Evolutionary conservation across 1,140 invertebrate species (phyloP).

Genomic region (Aphelinus atriplicis): DNA sequence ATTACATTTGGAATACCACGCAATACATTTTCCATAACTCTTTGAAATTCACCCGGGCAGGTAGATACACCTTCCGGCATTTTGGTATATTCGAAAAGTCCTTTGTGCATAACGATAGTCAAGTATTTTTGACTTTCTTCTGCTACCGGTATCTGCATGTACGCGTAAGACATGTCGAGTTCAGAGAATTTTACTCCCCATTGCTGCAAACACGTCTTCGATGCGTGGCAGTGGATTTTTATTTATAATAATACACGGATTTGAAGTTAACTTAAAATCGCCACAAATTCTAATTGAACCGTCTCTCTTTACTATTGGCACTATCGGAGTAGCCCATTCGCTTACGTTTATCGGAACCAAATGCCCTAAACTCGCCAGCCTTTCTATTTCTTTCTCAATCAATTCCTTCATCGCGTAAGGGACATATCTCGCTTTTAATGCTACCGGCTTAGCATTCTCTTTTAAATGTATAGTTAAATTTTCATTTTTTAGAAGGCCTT

Average conservation of each 20-base stretch:
- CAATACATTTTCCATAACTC: slow-evolving; percentile 56
- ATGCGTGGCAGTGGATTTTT: not conserved
- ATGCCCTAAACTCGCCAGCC: slow-evolving; percentile 49
- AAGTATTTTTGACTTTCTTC: slow-evolving; percentile 14
- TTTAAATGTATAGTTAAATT: slow-evolving; percentile 38
- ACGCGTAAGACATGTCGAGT: slow-evolving; percentile 31
- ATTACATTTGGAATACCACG: slow-evolving; percentile 42
- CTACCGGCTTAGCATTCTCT: slow-evolving; percentile 46
- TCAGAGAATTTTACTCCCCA: slow-evolving; percentile 25
- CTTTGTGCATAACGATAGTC: slow-evolving; percentile 48
- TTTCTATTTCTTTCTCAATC: slow-evolving; percentile 47
- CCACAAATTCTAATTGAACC: slow-evolving; percentile 50
- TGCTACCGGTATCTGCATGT: slow-evolving; percentile 36
- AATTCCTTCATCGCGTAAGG: slow-evolving; percentile 47
- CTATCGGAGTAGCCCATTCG: slow-evolving; percentile 61
- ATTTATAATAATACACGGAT: not conserved
- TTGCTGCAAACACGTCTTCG: slow-evolving; percentile 31
- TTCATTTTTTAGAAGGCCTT: not conserved
- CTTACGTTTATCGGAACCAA: slow-evolving; percentile 53
- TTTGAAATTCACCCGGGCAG: slow-evolving; percentile 60
- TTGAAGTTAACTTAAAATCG: not conserved
- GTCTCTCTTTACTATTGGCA: slow-evolving; percentile 58
- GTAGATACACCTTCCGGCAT: slow-evolving; percentile 48
- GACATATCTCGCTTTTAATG: slow-evolving; percentile 49
- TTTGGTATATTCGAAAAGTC: slow-evolving; percentile 49